Evolutionary conservation across 2,113 vertebrate genomes (phyloP), one percentile per base, ranked within the genome.

Genomic region (Clinocottus analis): DNA sequence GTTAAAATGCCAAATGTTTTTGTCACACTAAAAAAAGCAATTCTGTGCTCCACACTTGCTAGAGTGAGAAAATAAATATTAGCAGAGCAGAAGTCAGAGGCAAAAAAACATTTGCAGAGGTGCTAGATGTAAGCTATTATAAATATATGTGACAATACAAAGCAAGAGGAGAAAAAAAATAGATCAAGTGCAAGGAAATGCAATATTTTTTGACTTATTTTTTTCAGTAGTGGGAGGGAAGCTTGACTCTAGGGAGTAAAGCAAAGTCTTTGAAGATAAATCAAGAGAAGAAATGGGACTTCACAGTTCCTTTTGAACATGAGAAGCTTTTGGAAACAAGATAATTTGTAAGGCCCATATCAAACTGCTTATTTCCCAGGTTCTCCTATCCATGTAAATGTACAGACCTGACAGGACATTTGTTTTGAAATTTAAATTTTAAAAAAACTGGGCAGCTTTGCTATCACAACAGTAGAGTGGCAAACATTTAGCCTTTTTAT

Each of bases 131-230:
- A 82, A 87, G 75, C 51, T 14, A 66, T 82, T 87, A 89, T 88
- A 85, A 92, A 92, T 80, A 91, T 89, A 92, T 64, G 13, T 84
- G 82, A 90, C 89, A 87, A 85, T 79, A 85, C 72, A 88, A 84
- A 89, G 84, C 49, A 59, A 75, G 35, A 39, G 12, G 77, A 69
- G 67, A 1, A 53, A 69, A 59, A 74, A 72, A 55, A 3, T 6
- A 68, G 71, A 49, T 75, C 39, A 55, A 63, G 43, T 65, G 80
- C 39, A 70, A 77, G 53, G 53, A 81, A 83, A 72, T 62, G 25
- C 82, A 83, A 86, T 80, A 7, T 47, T 81, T 77, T 80, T 63
- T 82, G 82, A 84, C 79, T 79, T 77, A 74, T 39, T 80, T 90
- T 55, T 85, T 82, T 77, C 74, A 60, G 71, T 25, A 80, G 87